Conservation (phyloP, 2,797 vertebrate genomes). For the Gila robusta region DNA sequence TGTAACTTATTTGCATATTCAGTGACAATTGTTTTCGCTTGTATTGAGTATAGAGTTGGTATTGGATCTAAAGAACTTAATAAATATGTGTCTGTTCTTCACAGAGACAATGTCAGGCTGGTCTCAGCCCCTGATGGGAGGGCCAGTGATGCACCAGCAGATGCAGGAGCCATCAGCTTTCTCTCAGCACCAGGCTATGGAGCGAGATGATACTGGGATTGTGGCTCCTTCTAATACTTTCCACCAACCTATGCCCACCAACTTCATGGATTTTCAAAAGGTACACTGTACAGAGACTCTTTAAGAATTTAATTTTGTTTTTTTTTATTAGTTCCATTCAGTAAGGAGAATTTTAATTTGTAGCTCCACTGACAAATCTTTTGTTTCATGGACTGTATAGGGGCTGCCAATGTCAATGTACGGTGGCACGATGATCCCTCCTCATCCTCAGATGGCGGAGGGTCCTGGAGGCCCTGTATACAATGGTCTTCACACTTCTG, state of each 20-base stretch:
- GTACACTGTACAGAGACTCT: slow-evolving; percentile 72
- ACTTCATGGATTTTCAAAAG: slow-evolving; percentile 98
- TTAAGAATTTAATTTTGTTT: neutral
- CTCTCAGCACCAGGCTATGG: slow-evolving; percentile 98
- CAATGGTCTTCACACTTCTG: slow-evolving; percentile 94
- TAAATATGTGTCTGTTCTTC: slow-evolving; percentile 5
- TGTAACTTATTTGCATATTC: neutral
- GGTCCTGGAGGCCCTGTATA: slow-evolving; percentile 93
- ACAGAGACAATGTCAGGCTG: slow-evolving; percentile 96
- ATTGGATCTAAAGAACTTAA: neutral
- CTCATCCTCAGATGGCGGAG: slow-evolving; percentile 93
- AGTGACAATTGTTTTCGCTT: neutral
- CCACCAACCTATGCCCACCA: slow-evolving; percentile 95
- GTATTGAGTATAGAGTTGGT: neutral
- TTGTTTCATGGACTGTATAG: slow-evolving; percentile 69
- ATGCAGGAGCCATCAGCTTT: slow-evolving; percentile 93
- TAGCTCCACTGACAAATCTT: neutral
- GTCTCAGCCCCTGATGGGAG: slow-evolving; percentile 96
- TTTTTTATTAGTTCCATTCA: neutral
- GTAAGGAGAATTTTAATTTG: neutral
- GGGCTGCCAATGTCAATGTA: slow-evolving; percentile 98
- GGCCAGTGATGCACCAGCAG: slow-evolving; percentile 93
- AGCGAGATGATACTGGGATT: slow-evolving; percentile 97
- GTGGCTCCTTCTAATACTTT: slow-evolving; percentile 97
- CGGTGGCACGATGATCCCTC: slow-evolving; percentile 93